Base-by-base conservation (phyloP, 2,797 vertebrate genomes). In the Melanotaenia nigrans region DNA sequence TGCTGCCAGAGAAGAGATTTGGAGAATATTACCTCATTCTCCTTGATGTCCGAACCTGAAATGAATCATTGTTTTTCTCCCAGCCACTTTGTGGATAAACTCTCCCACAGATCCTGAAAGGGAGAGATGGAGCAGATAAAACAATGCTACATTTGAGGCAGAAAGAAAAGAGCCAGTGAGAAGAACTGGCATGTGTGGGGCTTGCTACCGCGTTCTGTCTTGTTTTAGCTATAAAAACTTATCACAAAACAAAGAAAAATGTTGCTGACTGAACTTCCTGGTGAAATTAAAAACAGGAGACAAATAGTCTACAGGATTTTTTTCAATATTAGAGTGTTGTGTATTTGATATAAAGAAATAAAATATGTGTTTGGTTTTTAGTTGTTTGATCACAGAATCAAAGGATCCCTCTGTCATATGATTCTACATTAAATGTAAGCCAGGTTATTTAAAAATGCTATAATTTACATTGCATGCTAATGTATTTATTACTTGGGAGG, bases 21-120 rank as follows among this genome's bases (percentile, higher is more conserved):
- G 5, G 56, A 64, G 38, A 85, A 77, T 65, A 20, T 74, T 57
- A 20, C 33, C 63, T 77, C 64, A 20, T 33, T 83, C 51, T 70
- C 42, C 68, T 82, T 69, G 85, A 86, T 83, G 72, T 64, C 0
- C 66, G 77, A 84, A 73, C 74, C 80, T 65, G 47, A 75, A 83
- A 60, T 88, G 85, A 88, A 61, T 88, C 83, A 87, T 68, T 74
- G 79, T 85, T 85, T 84, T 79, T 73, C 75, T 66, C 61, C 65
- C 61, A 73, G 63, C 69, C 75, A 84, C 79, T 86, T 73, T 49
- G 25, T 1, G 11, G 66, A 68, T 77, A 33, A 73, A 57, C 65
- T 72, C 83, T 82, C 73, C 80, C 73, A 80, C 75, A 16, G 25
- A 75, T 71, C 55, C 32, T 42, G 68, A 74, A 56, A 61, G 67